These are phyloP conservation scores for Oplegnathus fasciatus DNA, from an alignment of 2,113 vertebrate genomes.

Conservation along the genomic window DNA sequence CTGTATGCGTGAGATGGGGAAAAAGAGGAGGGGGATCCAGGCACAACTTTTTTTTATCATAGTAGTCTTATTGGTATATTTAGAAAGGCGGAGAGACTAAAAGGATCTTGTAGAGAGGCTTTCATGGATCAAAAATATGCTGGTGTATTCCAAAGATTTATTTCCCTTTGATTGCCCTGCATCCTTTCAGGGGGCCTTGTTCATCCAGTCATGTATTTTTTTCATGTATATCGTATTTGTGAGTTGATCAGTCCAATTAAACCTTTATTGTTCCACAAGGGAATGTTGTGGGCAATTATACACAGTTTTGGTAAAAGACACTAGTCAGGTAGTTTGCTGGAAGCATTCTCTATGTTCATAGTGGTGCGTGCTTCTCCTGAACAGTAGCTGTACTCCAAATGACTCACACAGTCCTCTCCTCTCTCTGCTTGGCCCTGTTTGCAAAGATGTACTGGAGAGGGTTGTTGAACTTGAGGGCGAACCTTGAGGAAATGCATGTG, in stretches of 20 bases:
- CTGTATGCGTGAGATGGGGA: constrained; percentile 1
- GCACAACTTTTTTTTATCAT: neutral
- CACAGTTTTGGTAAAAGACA: constrained; percentile 1
- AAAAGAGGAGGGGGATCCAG: neutral
- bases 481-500: constrained; percentile 46
- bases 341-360: constrained; percentile 10
- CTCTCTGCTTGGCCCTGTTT: constrained; percentile 21
- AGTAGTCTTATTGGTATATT: neutral
- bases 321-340: constrained; percentile 20
- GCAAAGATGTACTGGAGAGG: constrained; percentile 45
- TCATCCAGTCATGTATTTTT: constrained; percentile 1
- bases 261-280: neutral
- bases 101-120: neutral
- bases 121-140: neutral
- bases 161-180: constrained; percentile 27
- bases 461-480: constrained; percentile 48
- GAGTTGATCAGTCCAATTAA: constrained; percentile 7
- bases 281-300: constrained; percentile 18
- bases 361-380: neutral
- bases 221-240: neutral
- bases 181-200: neutral
- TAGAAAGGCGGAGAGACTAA: neutral
- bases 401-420: constrained; percentile 49
- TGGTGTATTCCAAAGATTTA: neutral
- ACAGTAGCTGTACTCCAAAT: constrained; percentile 11